Conservation (phyloP, 2,888 invertebrate genomes). For the Seira ritae region DNA sequence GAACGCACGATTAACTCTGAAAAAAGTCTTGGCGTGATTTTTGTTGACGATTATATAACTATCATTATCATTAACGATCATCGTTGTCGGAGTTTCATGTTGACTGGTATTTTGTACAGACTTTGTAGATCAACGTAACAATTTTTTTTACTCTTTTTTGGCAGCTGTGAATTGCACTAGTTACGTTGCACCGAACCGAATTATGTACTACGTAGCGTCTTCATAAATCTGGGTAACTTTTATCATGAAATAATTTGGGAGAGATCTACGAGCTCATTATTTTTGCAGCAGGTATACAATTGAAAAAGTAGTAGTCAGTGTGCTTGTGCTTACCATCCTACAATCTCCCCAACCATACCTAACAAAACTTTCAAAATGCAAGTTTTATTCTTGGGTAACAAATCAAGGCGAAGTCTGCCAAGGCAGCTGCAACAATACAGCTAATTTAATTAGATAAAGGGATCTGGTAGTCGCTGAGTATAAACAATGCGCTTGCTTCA, state of each 20-base stretch:
- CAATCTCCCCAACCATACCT: not conserved
- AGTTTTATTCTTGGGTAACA: too few relatives aligned
- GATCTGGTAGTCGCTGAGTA: too few relatives aligned
- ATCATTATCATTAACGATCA: slow-evolving; percentile 20
- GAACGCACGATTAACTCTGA: slow-evolving; percentile 62
- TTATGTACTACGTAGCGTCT: not conserved
- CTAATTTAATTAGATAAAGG: too few relatives aligned
- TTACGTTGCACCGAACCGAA: slow-evolving; percentile 1
- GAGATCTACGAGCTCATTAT: slow-evolving; percentile 29
- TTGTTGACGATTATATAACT: not conserved
- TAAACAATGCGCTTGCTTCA: too few relatives aligned
- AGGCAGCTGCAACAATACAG: too few relatives aligned
- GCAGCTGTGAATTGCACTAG: slow-evolving; percentile 53
- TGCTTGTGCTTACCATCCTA: not conserved
- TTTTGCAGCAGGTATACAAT: not conserved
- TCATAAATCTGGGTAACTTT: not conserved
- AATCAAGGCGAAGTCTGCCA: too few relatives aligned
- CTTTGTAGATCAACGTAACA: not conserved
- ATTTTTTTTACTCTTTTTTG: slow-evolving; percentile 39
- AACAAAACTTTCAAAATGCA: too few relatives aligned
- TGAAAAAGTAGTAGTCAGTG: not conserved
- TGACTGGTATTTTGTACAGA: slow-evolving; percentile 13
- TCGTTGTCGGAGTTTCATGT: slow-evolving; percentile 22
- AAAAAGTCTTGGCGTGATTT: slow-evolving; percentile 56
- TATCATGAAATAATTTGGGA: not conserved